phyloP scores from a whole-genome alignment of 2,113 vertebrate genomes.

The Oryzias javanicus region DNA sequence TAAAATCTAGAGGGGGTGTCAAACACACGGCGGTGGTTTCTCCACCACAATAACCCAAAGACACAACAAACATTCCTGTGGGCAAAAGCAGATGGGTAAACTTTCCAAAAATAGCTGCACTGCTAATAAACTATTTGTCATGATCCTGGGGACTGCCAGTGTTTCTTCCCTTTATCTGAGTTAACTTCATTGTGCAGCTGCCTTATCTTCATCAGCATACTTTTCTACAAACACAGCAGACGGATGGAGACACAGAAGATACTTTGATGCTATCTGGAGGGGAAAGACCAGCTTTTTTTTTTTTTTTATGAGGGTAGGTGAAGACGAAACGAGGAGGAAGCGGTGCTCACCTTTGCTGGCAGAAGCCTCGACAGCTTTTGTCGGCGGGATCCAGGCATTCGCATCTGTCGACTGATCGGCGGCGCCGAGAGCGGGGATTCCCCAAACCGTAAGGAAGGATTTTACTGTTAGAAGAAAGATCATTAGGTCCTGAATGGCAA shows the following conservation, averaged over 20 bases:
- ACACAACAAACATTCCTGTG: constrained; percentile 15
- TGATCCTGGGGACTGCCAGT: constrained; percentile 17
- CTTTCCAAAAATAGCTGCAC: constrained; percentile 52
- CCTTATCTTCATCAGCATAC: constrained; percentile 31
- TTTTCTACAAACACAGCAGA: constrained; percentile 3
- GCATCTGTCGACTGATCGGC: constrained; percentile 81
- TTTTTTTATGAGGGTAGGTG: neutral
- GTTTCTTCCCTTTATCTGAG: neutral
- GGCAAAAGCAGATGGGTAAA: constrained; percentile 28
- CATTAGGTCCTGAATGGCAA: neutral
- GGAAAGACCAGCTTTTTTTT: neutral
- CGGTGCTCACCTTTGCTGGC: constrained; percentile 70
- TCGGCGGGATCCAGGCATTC: constrained; percentile 77
- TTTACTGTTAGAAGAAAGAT: constrained; percentile 75
- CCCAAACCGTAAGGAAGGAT: constrained; percentile 89
- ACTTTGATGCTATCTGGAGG: constrained; percentile 46
- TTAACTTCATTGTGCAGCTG: constrained; percentile 16
- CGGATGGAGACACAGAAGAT: constrained; percentile 16
- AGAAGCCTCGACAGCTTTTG: constrained; percentile 81
- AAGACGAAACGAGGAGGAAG: neutral
- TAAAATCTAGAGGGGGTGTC: constrained; percentile 34
- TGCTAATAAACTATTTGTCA: constrained; percentile 29
- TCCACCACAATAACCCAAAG: constrained; percentile 14
- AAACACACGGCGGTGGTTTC: constrained; percentile 31
- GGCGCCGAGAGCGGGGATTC: constrained; percentile 79